Evolutionary conservation across 2,888 invertebrate species (phyloP), one percentile per base, ranked within the genome.

Genomic region (Meghimatium bilineatum): DNA sequence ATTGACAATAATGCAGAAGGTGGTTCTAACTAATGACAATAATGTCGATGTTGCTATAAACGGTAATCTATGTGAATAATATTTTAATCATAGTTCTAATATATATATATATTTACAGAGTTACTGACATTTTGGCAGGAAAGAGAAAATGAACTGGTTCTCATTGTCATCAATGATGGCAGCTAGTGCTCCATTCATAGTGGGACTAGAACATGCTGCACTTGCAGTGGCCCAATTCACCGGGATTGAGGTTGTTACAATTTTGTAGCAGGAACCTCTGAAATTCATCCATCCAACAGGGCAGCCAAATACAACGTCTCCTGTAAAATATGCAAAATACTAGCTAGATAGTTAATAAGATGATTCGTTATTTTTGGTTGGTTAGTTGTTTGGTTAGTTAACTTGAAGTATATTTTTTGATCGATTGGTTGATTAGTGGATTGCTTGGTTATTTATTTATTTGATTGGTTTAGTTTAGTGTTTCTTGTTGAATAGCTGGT

Each of bases 71-170:
- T 56, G 56, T 56, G 26, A 20, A 56, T 56, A 26, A 3, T 56
- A 17, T 23, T 44, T 8, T 44, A 5, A 44, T 44, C 44, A 56
- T 52, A 52, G 17, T 52, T 8, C 17, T 52, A 14, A 17, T 52
- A 52, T 8, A 52, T 52, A 26, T n/a, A n/a, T n/a, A n/a, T n/a
- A n/a, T n/a, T n/a, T n/a, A n/a, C n/a, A n/a, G 49, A 67, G 32
- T 23, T 38, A 63, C 81, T 81, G 36, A 81, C 81, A 89, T 87
- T 76, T 83, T 36, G 89, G 89, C 10, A 90, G 78, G 32, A 88
- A 86, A 56, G 89, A 89, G 63, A 84, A 85, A 38, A 90, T 78
- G 72, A 89, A 91, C 26, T 87, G 86, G 56, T 90, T 89, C 80
- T 90, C 90, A 17, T 83, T 77, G 72, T 86, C 85, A 67, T 87